Evolutionary conservation across 2,888 invertebrate genomes (phyloP), one percentile per base, ranked within the genome.

Genomic region (Choristoneura rosaceana): DNA sequence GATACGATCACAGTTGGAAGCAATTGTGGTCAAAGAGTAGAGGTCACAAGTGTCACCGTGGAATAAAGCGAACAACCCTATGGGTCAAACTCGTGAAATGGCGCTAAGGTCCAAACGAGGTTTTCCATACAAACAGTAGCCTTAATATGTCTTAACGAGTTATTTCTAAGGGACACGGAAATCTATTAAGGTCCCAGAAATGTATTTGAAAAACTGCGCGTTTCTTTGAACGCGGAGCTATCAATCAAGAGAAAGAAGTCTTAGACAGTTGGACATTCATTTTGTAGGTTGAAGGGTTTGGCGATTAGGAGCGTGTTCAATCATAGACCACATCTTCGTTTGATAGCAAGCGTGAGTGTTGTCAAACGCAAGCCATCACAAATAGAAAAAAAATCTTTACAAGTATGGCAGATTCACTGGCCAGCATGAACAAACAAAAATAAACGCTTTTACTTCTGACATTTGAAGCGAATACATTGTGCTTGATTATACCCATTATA

Each of bases 31-130:
- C 47, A 5, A 25, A 15, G 41, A 63, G 43, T 34, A 52, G 33
- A 43, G 71, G 63, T 68, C 71, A 50, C 38, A 17, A 69, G 58
- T 69, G 52, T 59, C 63, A 64, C 68, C 63, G 34, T n/a, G 55
- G 63, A 69, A 69, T 59, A 59, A 58, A 17, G 47, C 67, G 69
- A 76, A 77, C 73, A 74, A 71, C 76, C 78, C 73, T 79, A 58
- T 81, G 83, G 87, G 87, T 82, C 80, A 76, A 79, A 79, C 76
- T 83, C 83, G 85, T 87, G 84, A 86, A 85, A 84, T 81, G 81
- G 78, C 79, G 76, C 71, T 65, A 60, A 64, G 80, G 81, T 81
- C 81, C 77, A 75, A 69, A 73, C 69, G 74, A 77, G 77, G 78
- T 84, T 87, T 85, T 87, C 85, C 74, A 80, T 74, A 74, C 77